A percentile compares a stretch with the other conserved stretches of the same genome.
These are phyloP conservation scores for Clanis bilineata DNA, from an alignment of 2,888 invertebrate species.

Conservation along the genomic window DNA sequence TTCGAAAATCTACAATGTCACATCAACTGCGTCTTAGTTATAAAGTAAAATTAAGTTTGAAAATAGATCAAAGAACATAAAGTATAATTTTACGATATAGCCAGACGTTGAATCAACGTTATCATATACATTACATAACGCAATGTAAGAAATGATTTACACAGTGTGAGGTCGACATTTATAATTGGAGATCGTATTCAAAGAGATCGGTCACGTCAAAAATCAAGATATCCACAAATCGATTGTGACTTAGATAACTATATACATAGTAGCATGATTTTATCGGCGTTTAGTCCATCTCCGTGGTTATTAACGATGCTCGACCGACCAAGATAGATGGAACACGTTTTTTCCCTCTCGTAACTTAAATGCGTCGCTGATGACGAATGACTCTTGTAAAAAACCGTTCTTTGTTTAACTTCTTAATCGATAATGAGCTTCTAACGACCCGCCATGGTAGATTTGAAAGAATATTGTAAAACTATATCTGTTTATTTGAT, in stretches of 20 bases:
- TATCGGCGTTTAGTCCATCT: slow-evolving; percentile 56
- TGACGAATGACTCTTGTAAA: slow-evolving; percentile 45
- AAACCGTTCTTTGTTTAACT: slow-evolving; percentile 43
- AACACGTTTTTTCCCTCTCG: slow-evolving; percentile 38
- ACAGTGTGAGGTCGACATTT: slow-evolving; percentile 14
- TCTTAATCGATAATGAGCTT: slow-evolving; percentile 49
- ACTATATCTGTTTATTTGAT: not conserved
- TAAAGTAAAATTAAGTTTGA: not conserved
- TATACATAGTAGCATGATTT: slow-evolving; percentile 51
- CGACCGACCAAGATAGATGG: slow-evolving; percentile 52
- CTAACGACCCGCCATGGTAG: slow-evolving; percentile 45
- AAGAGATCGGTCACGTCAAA: slow-evolving; percentile 26
- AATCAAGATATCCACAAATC: slow-evolving; percentile 52
- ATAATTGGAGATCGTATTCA: slow-evolving; percentile 17
- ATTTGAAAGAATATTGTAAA: slow-evolving; percentile 27
- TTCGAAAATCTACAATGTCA: not conserved
- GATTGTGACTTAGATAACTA: slow-evolving; percentile 55
- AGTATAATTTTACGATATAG: not conserved
- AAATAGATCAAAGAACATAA: not conserved
- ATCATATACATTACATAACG: not conserved
- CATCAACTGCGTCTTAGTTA: not conserved
- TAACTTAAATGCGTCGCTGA: slow-evolving; percentile 35
- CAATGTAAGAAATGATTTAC: slow-evolving; percentile 8
- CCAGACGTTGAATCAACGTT: not conserved
- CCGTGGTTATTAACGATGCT: slow-evolving; percentile 52